Evolutionary conservation across 2,797 vertebrate species (phyloP).

Genomic region (Pseudochirops corinnae): DNA sequence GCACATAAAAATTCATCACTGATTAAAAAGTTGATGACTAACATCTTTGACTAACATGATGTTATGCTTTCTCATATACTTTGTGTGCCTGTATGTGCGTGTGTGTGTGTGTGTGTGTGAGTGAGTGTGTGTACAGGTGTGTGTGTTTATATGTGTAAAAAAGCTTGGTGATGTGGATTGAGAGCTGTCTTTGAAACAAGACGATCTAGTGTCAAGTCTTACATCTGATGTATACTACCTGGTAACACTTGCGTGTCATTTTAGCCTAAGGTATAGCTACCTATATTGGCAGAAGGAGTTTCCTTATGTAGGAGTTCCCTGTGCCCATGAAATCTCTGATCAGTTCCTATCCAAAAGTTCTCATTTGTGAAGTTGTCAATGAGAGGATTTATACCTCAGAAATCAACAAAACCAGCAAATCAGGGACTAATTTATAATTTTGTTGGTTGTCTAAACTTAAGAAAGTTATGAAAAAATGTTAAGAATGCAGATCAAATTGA

Average conservation of each 20-base stretch:
- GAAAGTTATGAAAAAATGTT: not conserved
- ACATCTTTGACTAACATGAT: not conserved
- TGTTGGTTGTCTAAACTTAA: not conserved
- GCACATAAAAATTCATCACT: conserved; percentile 47
- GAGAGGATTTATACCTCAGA: not conserved
- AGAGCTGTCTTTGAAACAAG: not conserved
- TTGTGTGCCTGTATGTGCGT: not conserved
- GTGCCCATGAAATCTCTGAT: not conserved
- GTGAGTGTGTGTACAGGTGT: not conserved
- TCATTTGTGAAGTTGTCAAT: not conserved
- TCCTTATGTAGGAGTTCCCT: not conserved
- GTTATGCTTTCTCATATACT: not conserved
- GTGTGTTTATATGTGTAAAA: not conserved
- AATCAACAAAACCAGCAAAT: not conserved
- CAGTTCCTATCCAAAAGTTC: not conserved
- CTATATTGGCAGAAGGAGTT: not conserved
- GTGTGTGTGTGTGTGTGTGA: not conserved
- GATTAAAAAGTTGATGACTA: conserved; percentile 30
- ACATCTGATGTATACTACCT: not conserved
- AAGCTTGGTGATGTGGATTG: not conserved
- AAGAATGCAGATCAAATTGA: not conserved
- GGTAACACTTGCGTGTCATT: not conserved
- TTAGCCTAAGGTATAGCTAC: not conserved
- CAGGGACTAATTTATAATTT: not conserved
- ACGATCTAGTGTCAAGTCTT: not conserved